Percentiles rank a stretch among this genome's conserved stretches.
phyloP scores from a whole-genome alignment of 2,113 vertebrate genomes.

The Pithys albifrons region DNA sequence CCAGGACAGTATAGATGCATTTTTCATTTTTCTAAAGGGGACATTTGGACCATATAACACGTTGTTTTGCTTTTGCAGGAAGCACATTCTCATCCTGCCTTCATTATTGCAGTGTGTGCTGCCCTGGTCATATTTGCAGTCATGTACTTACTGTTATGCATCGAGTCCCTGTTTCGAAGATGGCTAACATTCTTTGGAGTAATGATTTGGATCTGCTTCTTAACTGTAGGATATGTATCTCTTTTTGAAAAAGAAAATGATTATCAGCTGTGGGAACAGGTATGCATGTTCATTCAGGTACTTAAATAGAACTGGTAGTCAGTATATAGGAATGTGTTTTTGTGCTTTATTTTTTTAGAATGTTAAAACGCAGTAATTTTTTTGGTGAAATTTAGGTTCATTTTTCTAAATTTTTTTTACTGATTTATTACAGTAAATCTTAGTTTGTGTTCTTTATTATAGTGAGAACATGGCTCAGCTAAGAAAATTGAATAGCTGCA shows the following conservation, averaged over 20 bases:
- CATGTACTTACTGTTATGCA: conserved; percentile 85
- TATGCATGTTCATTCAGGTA: neutral
- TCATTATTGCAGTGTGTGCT: conserved; percentile 80
- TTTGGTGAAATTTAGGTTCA: neutral
- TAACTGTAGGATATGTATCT: conserved; percentile 86
- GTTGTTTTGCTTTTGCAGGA: conserved; percentile 60
- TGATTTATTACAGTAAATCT: neutral
- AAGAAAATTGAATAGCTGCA: neutral
- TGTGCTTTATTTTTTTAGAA: neutral
- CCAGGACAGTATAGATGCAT: too few species aligned
- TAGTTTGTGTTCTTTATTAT: neutral
- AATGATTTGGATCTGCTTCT: conserved; percentile 85
- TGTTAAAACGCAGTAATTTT: neutral
- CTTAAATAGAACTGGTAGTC: neutral
- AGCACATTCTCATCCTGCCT: conserved; percentile 58
- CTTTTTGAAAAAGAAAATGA: conserved; percentile 65
- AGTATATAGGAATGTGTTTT: too few species aligned
- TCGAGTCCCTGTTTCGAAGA: conserved; percentile 81
- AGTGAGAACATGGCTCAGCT: neutral
- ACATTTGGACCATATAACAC: neutral
- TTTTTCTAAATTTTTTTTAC: neutral
- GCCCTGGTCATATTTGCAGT: conserved; percentile 82
- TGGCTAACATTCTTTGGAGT: conserved; percentile 83
- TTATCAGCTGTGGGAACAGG: conserved; percentile 85
- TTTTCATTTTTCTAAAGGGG: neutral